Base-by-base conservation (phyloP, 1,140 invertebrate genomes). In the Caenorhabditis latens region DNA sequence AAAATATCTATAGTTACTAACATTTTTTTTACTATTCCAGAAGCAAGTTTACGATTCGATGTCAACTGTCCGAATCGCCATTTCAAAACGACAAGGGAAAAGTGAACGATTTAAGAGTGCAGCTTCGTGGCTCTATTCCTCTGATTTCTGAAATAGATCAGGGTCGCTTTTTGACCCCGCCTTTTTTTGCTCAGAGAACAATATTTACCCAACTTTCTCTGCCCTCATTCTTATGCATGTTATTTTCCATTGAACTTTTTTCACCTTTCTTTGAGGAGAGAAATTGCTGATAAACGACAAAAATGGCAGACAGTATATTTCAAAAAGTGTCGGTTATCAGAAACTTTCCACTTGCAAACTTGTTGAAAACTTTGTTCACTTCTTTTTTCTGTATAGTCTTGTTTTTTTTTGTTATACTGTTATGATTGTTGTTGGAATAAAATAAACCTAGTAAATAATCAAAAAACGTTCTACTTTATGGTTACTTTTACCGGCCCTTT, bases 21-120 rank as follows among this genome's bases (percentile, higher is more conserved):
- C 14, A 43, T 71, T 32, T 2, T 32, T 2, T 32, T 32, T 71
- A 43, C 19, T 21, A 6, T 79, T 79, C 21, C 71, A 79, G 71
- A 79, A 79, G n/a, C 71, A 79, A 79, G 71, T 79, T 50, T 50
- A 79, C 71, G 71, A 53, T 24, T 79, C 71, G 9, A 79, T 79
- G 71, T 21, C 43, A 24, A 24, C 19, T 32, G 71, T 79, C 5
- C 19, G 71, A 50, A 79, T 79, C 42, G 71, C 71, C 13, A 79
- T 79, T 79, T 79, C 71, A 6, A 79, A 79, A 53, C 43, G 71
- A 9, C 71, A 79, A 21, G 71, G 71, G 21, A 48, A 50, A 43
- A 79, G 71, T 24, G 71, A 79, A 7, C 43, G 71, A 24, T 79
- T 79, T 9, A 48, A 14, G 24, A 53, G 0, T 14, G 71, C 71